These are phyloP conservation scores for Tachystola acroxantha DNA, from an alignment of 2,888 invertebrate species.

Conservation along the genomic window DNA sequence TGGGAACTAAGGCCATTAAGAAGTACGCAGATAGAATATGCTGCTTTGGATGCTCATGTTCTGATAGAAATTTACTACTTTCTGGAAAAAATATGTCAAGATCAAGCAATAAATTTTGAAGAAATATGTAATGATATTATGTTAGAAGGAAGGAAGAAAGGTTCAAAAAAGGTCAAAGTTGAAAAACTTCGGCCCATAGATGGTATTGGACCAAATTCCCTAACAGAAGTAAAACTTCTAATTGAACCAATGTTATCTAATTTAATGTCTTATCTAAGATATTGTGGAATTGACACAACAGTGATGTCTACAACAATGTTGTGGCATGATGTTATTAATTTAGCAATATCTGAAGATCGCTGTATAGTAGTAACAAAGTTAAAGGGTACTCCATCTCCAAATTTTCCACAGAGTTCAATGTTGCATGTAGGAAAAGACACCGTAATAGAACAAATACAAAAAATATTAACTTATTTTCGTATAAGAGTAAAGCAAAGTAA, in stretches of 20 bases:
- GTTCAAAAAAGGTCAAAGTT: constrained; percentile 53
- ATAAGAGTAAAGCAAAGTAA: constrained; percentile 80
- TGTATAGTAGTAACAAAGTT: constrained; percentile 46
- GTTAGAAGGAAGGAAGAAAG: constrained; percentile 71
- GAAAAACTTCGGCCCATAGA: constrained; percentile 34
- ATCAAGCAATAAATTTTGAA: constrained; percentile 78
- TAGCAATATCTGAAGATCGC: constrained; percentile 57
- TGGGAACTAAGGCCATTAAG: constrained; percentile 92
- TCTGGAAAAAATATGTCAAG: constrained; percentile 64
- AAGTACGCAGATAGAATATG: constrained; percentile 87
- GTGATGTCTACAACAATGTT: constrained; percentile 78
- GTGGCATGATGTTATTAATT: constrained; percentile 61
- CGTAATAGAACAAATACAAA: constrained; percentile 80
- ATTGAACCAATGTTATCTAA: constrained; percentile 47
- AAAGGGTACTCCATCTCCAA: constrained; percentile 74
- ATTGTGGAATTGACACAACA: constrained; percentile 79
- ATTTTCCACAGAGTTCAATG: constrained; percentile 70
- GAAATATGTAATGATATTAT: constrained; percentile 80
- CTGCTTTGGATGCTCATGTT: constrained; percentile 93
- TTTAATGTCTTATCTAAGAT: constrained; percentile 54
- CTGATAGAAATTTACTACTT: constrained; percentile 88
- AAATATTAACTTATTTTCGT: constrained; percentile 82
- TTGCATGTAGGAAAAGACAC: constrained; percentile 77
- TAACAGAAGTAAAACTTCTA: constrained; percentile 46
- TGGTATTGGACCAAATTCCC: constrained; percentile 27